These are phyloP conservation scores for Andrena trimmerana DNA, from an alignment of 2,888 invertebrate species.

Conservation along the genomic window DNA sequence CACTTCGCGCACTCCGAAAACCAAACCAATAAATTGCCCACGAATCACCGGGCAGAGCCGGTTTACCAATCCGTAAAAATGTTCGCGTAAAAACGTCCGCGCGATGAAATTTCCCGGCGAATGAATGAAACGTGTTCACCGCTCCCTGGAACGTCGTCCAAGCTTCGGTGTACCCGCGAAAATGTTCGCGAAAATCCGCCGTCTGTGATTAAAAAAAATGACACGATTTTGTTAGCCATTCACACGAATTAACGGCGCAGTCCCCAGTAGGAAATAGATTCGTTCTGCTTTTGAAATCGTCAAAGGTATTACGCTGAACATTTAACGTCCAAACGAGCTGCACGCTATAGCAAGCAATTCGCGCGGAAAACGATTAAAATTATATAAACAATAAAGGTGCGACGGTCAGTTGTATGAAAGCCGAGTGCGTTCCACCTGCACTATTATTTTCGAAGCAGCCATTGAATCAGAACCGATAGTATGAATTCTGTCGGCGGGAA, in stretches of 20 bases:
- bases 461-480: neutral
- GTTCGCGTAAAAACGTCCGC: slow-evolving; percentile 59
- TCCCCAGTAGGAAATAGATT: neutral
- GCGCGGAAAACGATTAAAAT: too few species aligned
- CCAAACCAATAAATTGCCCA: slow-evolving; percentile 78
- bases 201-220: neutral
- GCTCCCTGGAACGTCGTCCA: neutral
- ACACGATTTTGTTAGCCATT: neutral
- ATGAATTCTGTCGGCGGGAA: neutral
- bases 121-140: slow-evolving; percentile 24
- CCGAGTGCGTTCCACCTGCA: neutral
- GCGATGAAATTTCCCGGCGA: slow-evolving; percentile 48
- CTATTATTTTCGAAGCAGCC: neutral
- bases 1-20: slow-evolving; percentile 49
- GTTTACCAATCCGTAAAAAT: slow-evolving; percentile 77
- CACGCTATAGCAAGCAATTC: too few species aligned
- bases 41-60: slow-evolving; percentile 73
- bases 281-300: neutral
- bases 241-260: neutral
- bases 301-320: neutral
- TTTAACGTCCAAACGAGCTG: too few species aligned
- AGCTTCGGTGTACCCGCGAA: neutral
- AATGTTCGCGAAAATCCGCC: neutral
- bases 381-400: too few species aligned
- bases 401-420: too few species aligned